These are phyloP conservation scores for Arnoldichthys spilopterus DNA, from an alignment of 2,797 vertebrate genomes.

Conservation along the genomic window DNA sequence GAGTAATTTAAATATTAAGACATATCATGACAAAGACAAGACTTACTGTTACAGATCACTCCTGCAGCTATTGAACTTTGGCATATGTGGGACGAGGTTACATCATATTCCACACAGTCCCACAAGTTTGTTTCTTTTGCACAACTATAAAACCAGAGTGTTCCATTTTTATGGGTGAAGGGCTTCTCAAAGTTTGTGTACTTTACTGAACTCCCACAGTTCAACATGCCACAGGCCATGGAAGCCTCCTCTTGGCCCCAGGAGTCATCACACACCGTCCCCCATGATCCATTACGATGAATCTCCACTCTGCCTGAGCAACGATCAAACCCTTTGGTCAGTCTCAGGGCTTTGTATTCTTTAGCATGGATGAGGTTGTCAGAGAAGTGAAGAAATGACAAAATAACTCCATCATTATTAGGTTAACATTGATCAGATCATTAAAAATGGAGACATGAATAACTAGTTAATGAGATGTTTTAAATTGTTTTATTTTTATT, in stretches of 20 bases:
- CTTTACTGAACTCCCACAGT: slow-evolving; percentile 40
- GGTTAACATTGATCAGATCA: too few species aligned
- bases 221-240: slow-evolving; percentile 72
- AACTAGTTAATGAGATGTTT: too few species aligned
- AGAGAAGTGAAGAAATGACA: not conserved
- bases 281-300: slow-evolving; percentile 77
- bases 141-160: slow-evolving; percentile 24
- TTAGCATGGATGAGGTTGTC: not conserved
- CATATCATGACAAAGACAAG: too few species aligned
- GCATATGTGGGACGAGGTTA: not conserved
- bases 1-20: not conserved
- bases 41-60: slow-evolving; percentile 70
- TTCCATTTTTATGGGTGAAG: slow-evolving; percentile 56
- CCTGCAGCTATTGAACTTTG: slow-evolving; percentile 45
- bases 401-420: too few species aligned
- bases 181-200: slow-evolving; percentile 40
- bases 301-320: slow-evolving; percentile 77
- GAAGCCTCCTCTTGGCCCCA: slow-evolving; percentile 56
- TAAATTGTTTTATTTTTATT: too few species aligned
- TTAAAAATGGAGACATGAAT: too few species aligned
- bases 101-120: slow-evolving; percentile 57
- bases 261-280: slow-evolving; percentile 68
- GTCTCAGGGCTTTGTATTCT: slow-evolving; percentile 73
- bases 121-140: not conserved
- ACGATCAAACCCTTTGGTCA: slow-evolving; percentile 73